Percentiles rank a stretch among this genome's conserved stretches.
Conservation (phyloP, 1,140 invertebrate genomes). For the Drosophila orena region DNA sequence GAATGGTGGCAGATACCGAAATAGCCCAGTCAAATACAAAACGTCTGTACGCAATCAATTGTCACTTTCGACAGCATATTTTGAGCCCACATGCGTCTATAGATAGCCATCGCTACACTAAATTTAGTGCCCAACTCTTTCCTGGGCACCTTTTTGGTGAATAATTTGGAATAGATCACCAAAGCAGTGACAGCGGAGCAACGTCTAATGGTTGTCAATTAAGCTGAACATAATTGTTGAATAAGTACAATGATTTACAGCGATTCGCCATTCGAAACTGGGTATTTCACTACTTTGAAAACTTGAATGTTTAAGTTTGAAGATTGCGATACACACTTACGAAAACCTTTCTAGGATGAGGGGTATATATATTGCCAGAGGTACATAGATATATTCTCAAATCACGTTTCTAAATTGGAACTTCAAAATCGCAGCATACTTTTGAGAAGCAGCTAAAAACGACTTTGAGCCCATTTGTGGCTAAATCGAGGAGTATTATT, state of each 20-base stretch:
- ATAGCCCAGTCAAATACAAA: conserved; percentile 41
- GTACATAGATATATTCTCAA: background rate
- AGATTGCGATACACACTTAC: too few relatives aligned
- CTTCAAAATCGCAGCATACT: conserved; percentile 20
- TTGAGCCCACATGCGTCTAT: conserved; percentile 59
- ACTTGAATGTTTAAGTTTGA: too few relatives aligned
- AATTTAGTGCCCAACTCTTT: conserved; percentile 50
- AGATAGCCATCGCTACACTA: conserved; percentile 51
- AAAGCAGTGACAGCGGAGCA: conserved; percentile 6
- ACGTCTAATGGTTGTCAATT: conserved; percentile 2
- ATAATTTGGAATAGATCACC: conserved; percentile 25
- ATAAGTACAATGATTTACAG: background rate
- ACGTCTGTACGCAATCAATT: conserved; percentile 73
- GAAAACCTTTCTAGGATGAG: too few relatives aligned
- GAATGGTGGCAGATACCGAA: conserved; percentile 51
- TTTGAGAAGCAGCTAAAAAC: background rate
- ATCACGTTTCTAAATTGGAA: too few relatives aligned
- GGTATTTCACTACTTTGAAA: too few relatives aligned
- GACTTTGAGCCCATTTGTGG: background rate
- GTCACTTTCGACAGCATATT: conserved; percentile 77
- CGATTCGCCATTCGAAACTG: background rate
- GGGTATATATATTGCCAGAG: too few relatives aligned
- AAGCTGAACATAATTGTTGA: background rate
- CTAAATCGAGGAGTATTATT: conserved; percentile 1
- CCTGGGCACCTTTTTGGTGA: conserved; percentile 14